Evolutionary conservation across 1,140 invertebrate species (phyloP), one percentile per base, ranked within the genome.

Genomic region (Belonocnema kinseyi): DNA sequence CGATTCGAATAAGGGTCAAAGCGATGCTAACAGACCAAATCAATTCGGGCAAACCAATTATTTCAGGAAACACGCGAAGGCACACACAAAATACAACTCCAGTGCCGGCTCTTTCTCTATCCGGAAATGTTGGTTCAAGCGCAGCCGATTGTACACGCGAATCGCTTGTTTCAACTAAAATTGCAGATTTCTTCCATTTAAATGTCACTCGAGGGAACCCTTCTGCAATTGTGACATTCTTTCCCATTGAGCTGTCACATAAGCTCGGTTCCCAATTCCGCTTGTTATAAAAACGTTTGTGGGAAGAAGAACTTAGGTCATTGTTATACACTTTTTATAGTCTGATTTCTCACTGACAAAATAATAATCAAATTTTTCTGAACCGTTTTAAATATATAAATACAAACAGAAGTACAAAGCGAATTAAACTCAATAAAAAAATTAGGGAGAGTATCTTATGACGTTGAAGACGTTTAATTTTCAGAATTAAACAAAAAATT

Each of bases 21-120:
- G 78, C 14, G 72, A 33, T 71, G 46, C 53, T 76, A 76, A 54
- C 74, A 61, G 73, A 17, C 75, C 75, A 51, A 76, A 71, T 33
- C 75, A 79, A 79, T 79, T 76, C 73, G 75, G 54, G 70, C 72
- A 74, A n/a, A 54, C 21, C 75, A 80, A 77, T 80, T 58, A 77
- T 77, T 80, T 66, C 46, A 71, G 66, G 58, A 77, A 80, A 72
- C 26, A 46, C 33, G 50, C 61, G 16, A 75, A 58, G 71, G 72
- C 50, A 72, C 46, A 50, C 46, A 50, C 71, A 17, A 17, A 72
- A 72, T 26, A 40, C 58, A 26, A 26, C 12, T 5, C 56, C 17
- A 12, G 17, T 26, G 21, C 21, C 8, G 11, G 21, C 21, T 61
- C 10, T 61, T 61, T 61, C 58, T 61, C 58, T 33, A 16, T 61